A percentile compares a stretch with the other conserved stretches of the same genome.
Conservation (phyloP, 2,888 invertebrate genomes). For the Catocala fraxini region DNA sequence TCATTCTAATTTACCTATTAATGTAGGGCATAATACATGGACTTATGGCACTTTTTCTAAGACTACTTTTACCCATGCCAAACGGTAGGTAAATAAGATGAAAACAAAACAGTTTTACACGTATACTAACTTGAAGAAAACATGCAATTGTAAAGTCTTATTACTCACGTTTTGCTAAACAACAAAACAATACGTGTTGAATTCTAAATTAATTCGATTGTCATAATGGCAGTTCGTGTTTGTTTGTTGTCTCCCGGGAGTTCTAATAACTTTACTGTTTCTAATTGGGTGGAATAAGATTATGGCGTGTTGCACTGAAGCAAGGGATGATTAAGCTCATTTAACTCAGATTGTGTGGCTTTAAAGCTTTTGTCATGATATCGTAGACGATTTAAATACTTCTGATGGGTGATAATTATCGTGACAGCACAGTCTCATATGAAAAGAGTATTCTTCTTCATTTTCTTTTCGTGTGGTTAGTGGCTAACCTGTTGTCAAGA, state of each 20-base stretch:
- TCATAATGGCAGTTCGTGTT: constrained; percentile 50
- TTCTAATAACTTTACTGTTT: constrained; percentile 32
- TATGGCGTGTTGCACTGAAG: not conserved
- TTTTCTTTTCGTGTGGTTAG: too few species aligned
- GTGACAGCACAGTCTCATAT: too few species aligned
- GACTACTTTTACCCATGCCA: too few species aligned
- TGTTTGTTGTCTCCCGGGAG: constrained; percentile 25
- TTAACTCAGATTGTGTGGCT: not conserved
- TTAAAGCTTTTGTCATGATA: not conserved
- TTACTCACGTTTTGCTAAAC: constrained; percentile 1
- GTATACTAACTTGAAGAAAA: not conserved
- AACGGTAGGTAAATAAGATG: too few species aligned
- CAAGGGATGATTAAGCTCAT: not conserved
- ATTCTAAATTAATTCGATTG: constrained; percentile 53
- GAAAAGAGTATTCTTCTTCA: too few species aligned
- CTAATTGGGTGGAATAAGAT: constrained; percentile 33
- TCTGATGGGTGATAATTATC: too few species aligned
- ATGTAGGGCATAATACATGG: too few species aligned
- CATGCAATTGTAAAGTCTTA: not conserved
- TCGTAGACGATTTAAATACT: not conserved
- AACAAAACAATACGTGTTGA: constrained; percentile 11
- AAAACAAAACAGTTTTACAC: too few species aligned
- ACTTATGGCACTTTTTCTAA: too few species aligned
- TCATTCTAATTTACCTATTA: too few species aligned
- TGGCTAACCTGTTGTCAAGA: too few species aligned